Evolutionary conservation across 2,888 invertebrate genomes (phyloP), one percentile per base, ranked within the genome.

Genomic region (Cheilosia soror): DNA sequence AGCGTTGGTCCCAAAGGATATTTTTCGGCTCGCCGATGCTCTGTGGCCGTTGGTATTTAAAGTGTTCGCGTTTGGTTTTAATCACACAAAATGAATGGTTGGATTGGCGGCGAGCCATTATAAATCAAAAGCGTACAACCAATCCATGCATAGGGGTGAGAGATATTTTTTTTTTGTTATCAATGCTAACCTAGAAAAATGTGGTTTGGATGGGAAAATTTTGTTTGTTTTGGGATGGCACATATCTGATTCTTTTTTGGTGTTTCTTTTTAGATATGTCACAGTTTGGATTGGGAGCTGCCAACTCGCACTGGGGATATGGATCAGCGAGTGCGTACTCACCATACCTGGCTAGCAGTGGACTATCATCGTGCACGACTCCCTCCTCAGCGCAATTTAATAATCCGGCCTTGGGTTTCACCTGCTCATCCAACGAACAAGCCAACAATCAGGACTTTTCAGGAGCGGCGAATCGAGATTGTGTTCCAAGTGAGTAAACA

Each of bases 221-320:
- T 55, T 4, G 15, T 27, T 44, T 62, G 5, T 58, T 29, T 40
- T 6, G 20, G 13, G 20, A 13, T n/a, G 29, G 31, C 53, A 53
- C 29, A 31, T 9, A 42, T 73, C 42, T 51, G 51, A 3, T 33
- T 25, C 47, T 31, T 66, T 31, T 25, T 49, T 40, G 20, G 25
- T 57, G 20, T 27, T 9, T 37, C 55, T 51, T 62, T 91, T 4
- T 93, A 97, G 96, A 97, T 92, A 96, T 97, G 96, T 95, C 96
- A 88, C 96, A 96, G 92, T 97, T 97, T 91, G 96, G 96, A 55
- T 93, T 96, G 90, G 96, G 96, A 91, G 95, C 96, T 89, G 95
- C 96, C 89, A 97, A 97, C 92, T 96, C 96, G 11, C 96, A 96
- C 90, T 97, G 97, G 97, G 97, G 97, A 87, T 97, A 97, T 91